Evolutionary conservation across 2,888 invertebrate species (phyloP).

Genomic region (Rhingia campestris): DNA sequence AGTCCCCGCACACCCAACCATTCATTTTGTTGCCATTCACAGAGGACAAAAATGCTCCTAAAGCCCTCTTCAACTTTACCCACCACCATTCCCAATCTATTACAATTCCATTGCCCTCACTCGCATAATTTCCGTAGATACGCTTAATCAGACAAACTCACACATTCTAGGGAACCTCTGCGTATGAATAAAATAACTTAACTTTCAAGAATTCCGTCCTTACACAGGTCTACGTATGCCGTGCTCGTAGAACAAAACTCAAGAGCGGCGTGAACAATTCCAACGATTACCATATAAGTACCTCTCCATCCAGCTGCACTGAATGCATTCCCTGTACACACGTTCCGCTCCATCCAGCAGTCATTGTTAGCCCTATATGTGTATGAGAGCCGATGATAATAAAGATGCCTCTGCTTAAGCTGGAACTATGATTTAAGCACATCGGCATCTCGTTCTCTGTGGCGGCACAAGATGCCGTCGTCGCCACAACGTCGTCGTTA

Average conservation of each 20-base stretch:
- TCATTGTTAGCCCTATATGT: slow-evolving; percentile 59
- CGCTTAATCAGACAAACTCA: background rate
- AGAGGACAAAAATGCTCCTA: too few relatives aligned
- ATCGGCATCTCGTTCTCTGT: background rate
- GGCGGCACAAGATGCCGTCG: slow-evolving; percentile 7
- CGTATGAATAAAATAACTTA: slow-evolving; percentile 32
- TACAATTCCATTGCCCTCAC: background rate
- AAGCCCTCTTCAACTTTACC: too few relatives aligned
- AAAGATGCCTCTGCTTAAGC: slow-evolving; percentile 55
- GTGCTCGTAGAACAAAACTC: background rate
- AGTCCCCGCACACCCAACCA: too few relatives aligned
- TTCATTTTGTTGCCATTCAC: too few relatives aligned
- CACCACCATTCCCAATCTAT: background rate
- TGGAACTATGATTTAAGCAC: slow-evolving; percentile 50
- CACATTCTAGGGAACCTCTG: background rate
- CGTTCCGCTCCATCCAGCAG: slow-evolving; percentile 18
- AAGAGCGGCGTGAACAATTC: slow-evolving; percentile 43
- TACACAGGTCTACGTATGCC: background rate
- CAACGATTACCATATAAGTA: slow-evolving; percentile 55
- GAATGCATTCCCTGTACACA: slow-evolving; percentile 22
- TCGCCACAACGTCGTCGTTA: slow-evolving; percentile 33
- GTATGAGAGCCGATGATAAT: slow-evolving; percentile 46
- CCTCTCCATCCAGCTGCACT: slow-evolving; percentile 7
- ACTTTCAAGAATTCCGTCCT: slow-evolving; percentile 11
- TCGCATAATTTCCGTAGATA: background rate